These are phyloP conservation scores for Epicampocera succincta DNA, from an alignment of 2,888 invertebrate genomes.

Conservation along the genomic window DNA sequence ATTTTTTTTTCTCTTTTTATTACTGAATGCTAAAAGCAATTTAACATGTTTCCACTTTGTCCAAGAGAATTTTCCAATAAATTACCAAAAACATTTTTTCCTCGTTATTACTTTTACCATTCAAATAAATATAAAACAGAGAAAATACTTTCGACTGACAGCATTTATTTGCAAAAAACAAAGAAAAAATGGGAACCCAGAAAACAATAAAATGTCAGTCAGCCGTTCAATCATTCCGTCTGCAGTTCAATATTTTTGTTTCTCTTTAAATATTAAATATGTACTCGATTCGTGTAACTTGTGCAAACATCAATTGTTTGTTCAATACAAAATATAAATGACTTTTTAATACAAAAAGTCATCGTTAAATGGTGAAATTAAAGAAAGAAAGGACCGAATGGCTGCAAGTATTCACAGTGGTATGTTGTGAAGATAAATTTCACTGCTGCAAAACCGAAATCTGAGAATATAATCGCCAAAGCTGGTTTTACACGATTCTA, in stretches of 20 bases:
- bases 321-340: constrained; percentile 57
- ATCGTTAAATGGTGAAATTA: constrained; percentile 16
- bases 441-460: too few relatives aligned
- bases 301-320: constrained; percentile 53
- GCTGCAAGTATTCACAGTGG: not conserved
- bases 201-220: constrained; percentile 14
- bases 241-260: not conserved
- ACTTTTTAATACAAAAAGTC: constrained; percentile 23
- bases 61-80: not conserved
- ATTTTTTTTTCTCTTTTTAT: not conserved
- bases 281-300: constrained; percentile 19
- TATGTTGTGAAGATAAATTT: too few relatives aligned
- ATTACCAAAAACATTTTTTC: constrained; percentile 3
- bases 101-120: not conserved
- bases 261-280: constrained; percentile 20
- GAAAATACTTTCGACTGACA: not conserved
- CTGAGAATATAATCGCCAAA: too few relatives aligned
- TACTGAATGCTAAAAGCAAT: constrained; percentile 1
- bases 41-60: constrained; percentile 17
- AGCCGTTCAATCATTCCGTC: constrained; percentile 4
- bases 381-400: constrained; percentile 1
- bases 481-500: too few relatives aligned
- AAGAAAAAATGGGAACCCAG: not conserved
- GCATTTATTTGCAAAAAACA: not conserved
- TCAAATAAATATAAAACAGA: not conserved